These are phyloP conservation scores for Micrasema minimum DNA, from an alignment of 1,140 invertebrate species.

Conservation along the genomic window DNA sequence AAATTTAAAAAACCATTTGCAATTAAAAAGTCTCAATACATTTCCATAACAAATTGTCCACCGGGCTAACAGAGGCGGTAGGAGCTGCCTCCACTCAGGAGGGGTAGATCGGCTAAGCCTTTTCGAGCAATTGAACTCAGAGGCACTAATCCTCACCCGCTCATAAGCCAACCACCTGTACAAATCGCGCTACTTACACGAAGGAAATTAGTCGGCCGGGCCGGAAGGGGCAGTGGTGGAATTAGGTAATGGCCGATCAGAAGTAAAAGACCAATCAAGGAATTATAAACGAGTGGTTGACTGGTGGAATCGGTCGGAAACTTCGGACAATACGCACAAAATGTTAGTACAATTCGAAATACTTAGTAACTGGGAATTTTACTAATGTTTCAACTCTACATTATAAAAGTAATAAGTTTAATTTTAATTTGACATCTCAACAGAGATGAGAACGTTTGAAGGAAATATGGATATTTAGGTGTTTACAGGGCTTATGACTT, in stretches of 20 bases:
- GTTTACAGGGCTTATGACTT: no score
- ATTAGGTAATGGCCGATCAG: constrained; percentile 27
- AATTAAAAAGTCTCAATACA: no score
- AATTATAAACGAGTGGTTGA: constrained; percentile 17
- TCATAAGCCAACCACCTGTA: constrained; percentile 49
- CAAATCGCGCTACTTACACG: constrained; percentile 3
- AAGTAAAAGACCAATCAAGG: constrained; percentile 26
- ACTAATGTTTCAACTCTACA: no score
- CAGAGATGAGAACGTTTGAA: no score
- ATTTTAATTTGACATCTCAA: no score
- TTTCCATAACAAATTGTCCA: not conserved
- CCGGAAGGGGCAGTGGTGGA: not conserved
- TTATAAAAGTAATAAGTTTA: no score
- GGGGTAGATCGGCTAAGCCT: constrained; percentile 37
- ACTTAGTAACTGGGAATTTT: no score
- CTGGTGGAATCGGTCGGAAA: not conserved
- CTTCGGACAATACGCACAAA: no score
- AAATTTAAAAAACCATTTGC: no score
- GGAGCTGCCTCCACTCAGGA: not conserved
- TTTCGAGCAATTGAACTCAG: constrained; percentile 53
- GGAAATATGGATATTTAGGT: no score
- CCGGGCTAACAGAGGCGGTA: not conserved
- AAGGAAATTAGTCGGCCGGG: constrained; percentile 11
- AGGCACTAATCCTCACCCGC: constrained; percentile 51
- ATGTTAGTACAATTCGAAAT: no score